Conservation (phyloP, 2,888 invertebrate genomes). For the Ypsolopha sequella region DNA sequence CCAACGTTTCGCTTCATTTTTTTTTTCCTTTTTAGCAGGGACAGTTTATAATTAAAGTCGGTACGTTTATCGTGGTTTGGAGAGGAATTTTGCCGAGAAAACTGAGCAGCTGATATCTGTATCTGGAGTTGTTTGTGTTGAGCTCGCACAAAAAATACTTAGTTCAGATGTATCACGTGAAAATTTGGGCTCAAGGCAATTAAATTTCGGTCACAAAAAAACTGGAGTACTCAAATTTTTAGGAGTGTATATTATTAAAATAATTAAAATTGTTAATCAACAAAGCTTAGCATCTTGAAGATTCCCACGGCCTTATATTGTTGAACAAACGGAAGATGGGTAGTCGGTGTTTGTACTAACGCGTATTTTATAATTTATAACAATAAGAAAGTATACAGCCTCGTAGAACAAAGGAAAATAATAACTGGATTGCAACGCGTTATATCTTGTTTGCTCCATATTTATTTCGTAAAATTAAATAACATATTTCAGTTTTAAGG, state of each 20-base stretch:
- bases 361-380: not conserved
- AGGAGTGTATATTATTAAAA: not conserved
- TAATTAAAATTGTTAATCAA: not conserved
- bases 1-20: slow-evolving; percentile 32
- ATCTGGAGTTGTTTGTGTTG: slow-evolving; percentile 18
- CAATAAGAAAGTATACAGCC: not conserved
- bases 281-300: not conserved
- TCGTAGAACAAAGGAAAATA: too few species aligned
- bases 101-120: slow-evolving; percentile 25
- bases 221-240: not conserved
- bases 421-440: too few species aligned
- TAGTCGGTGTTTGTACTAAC: not conserved
- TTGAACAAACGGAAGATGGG: slow-evolving; percentile 5
- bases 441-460: too few species aligned
- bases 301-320: slow-evolving; percentile 7
- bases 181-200: not conserved
- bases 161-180: too few species aligned
- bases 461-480: too few species aligned
- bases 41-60: slow-evolving; percentile 62
- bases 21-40: slow-evolving; percentile 38
- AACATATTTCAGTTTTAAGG: too few species aligned
- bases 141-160: too few species aligned
- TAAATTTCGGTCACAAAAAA: slow-evolving; percentile 2
- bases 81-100: slow-evolving; percentile 40
- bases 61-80: slow-evolving; percentile 38